phyloP scores from a whole-genome alignment of 2,113 vertebrate genomes.

The Cololabis saira region DNA sequence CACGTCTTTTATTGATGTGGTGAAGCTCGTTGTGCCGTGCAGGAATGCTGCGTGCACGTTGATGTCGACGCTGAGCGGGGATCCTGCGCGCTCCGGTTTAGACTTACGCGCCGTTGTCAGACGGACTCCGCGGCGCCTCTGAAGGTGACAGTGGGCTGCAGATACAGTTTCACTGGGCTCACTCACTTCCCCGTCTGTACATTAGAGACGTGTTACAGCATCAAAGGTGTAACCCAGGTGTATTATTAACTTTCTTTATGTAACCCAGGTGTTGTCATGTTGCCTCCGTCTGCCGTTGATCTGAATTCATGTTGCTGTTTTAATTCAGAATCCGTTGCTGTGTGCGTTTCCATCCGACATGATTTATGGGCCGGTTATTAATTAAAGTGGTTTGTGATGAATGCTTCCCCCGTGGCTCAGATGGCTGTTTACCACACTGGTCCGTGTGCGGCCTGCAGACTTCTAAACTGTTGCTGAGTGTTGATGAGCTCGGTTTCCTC shows the following conservation, averaged over 20 bases:
- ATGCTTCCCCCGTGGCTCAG: constrained; percentile 22
- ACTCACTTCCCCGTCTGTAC: background rate
- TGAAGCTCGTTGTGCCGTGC: no score
- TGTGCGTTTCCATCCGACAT: background rate
- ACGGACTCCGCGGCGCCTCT: no score
- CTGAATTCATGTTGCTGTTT: background rate
- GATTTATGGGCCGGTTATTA: constrained; percentile 33
- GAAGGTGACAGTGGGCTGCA: background rate
- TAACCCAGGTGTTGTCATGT: background rate
- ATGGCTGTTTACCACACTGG: background rate
- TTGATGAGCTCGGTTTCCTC: background rate
- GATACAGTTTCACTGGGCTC: background rate
- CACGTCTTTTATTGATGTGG: no score
- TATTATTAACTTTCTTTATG: background rate
- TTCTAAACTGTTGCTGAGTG: background rate
- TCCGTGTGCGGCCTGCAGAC: background rate
- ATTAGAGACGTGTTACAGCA: background rate
- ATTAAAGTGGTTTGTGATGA: constrained; percentile 41
- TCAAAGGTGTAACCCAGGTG: background rate
- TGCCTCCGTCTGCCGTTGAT: background rate
- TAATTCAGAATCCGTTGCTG: background rate
- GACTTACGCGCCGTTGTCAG: no score
- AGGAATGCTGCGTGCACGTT: no score
- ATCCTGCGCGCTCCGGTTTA: no score
- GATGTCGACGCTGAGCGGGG: no score